Base-by-base conservation (phyloP, 2,797 vertebrate genomes). In the Melopsittacus undulatus region DNA sequence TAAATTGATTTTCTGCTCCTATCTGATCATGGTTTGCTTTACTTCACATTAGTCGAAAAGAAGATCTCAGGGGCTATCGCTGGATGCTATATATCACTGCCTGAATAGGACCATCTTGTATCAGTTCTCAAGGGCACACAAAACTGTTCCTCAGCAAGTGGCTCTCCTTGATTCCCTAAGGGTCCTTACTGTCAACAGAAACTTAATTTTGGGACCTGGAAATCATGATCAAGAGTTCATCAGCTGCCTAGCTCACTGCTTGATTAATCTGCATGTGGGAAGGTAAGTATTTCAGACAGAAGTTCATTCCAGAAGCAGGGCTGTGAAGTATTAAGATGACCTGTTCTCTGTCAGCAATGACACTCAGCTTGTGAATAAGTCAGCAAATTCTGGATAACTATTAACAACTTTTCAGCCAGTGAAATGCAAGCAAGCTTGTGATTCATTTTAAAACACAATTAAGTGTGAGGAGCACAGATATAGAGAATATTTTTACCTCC, bases 201-300 rank as follows among this genome's bases (percentile, higher is more conserved):
- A 99, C 97, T 98, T 99, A 92, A 99, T 99, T 97, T 97, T 99
- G 43, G 99, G 99, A 10, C 99, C 99, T 1, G 99, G 99, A 24
- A 99, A 99, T 97, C 99, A 99, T 21, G 99, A 99, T 98, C 99
- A 99, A 92, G 99, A 99, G 91, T 99, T 99, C 96, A 99, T 99
- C 97, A 98, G 99, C 94, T 99, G 99, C 52, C 97, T 99, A 77
- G 99, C 99, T 83, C 99, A 99, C 97, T 99, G 99, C 96, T 98
- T 99, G 96, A 99, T 99, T 97, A 99, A 98, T 94, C 98, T 99
- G 52, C 98, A 99, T 22, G 97, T 98, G 5, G 99, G 99, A 94
- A 99, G 99, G 99, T 99, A 97, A 98, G 96, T 83, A 40, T 26
- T 73, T 90, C 17, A n/a, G 57, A 34, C n/a, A 75, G 38, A 51